These are phyloP conservation scores for Latheticus oryzae DNA, from an alignment of 2,888 invertebrate genomes.

Conservation along the genomic window DNA sequence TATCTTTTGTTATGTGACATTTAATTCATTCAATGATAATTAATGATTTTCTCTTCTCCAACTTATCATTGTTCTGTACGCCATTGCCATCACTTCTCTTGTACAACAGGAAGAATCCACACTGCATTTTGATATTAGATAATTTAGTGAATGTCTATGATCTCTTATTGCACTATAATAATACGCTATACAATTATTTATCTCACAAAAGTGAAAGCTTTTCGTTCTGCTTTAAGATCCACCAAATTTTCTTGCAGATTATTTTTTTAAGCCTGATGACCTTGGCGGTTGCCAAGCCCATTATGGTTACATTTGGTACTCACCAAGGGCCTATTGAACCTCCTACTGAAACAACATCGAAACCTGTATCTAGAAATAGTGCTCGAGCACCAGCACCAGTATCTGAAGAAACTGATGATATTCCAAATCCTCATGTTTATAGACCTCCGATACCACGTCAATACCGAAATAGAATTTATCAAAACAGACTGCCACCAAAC, in stretches of 20 bases:
- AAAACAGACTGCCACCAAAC: constrained; percentile 51
- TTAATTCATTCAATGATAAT: no score
- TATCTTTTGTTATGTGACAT: no score
- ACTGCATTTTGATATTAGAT: constrained; percentile 27
- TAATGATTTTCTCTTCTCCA: no score
- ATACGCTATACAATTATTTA: constrained; percentile 15
- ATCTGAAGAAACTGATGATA: constrained; percentile 58
- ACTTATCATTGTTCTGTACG: no score
- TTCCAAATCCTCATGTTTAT: constrained; percentile 61
- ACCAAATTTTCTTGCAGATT: constrained; percentile 55
- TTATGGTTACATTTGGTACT: constrained; percentile 64
- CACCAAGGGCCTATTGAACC: constrained; percentile 63
- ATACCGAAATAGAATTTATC: constrained; percentile 55
- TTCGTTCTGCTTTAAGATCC: constrained; percentile 1
- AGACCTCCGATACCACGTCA: constrained; percentile 59
- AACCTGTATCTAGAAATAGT: constrained; percentile 39
- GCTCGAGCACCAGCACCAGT: constrained; percentile 60
- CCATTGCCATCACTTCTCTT: constrained; percentile 5
- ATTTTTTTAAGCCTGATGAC: constrained; percentile 52
- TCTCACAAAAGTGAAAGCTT: constrained; percentile 24
- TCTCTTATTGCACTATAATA: constrained; percentile 25
- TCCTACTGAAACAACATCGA: constrained; percentile 15
- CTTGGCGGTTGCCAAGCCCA: constrained; percentile 56
- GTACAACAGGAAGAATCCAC: constrained; percentile 25
- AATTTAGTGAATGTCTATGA: constrained; percentile 26